phyloP scores from a whole-genome alignment of 2,797 vertebrate genomes.

The Urosaurus nigricauda region DNA sequence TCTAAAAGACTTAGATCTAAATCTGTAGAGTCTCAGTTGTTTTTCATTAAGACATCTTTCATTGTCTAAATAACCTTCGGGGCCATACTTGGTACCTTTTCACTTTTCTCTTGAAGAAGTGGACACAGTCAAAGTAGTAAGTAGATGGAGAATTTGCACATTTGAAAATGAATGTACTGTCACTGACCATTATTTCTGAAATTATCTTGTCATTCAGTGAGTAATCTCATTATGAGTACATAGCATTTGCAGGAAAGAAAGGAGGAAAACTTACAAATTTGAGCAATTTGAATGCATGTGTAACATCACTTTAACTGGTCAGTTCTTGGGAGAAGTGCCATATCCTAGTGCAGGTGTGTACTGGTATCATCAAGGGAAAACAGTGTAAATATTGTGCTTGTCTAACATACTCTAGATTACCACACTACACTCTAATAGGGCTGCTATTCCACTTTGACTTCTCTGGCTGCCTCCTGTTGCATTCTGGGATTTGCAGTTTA shows the following conservation, averaged over 20 bases:
- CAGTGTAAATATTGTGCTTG: background rate
- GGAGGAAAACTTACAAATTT: no score
- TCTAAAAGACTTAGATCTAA: conserved; percentile 50
- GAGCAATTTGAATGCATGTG: background rate
- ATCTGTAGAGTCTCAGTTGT: conserved; percentile 47
- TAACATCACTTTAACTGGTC: background rate
- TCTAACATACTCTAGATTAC: no score
- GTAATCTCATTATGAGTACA: background rate
- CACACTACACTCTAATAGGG: no score
- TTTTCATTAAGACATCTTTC: conserved; percentile 59
- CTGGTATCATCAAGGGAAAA: background rate
- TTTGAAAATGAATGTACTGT: background rate
- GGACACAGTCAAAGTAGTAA: background rate
- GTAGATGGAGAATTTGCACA: conserved; percentile 20
- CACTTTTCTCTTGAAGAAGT: conserved; percentile 33
- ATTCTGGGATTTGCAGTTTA: no score
- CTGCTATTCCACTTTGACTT: no score
- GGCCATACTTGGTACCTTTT: conserved; percentile 22
- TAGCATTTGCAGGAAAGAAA: background rate
- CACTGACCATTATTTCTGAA: conserved; percentile 12
- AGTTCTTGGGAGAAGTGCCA: background rate
- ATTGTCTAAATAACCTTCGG: conserved; percentile 58
- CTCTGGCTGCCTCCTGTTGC: no score
- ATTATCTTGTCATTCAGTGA: conserved; percentile 11
- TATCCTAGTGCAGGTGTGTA: background rate